Evolutionary conservation across 2,888 invertebrate species (phyloP).

Genomic region (Cotesia congregata): DNA sequence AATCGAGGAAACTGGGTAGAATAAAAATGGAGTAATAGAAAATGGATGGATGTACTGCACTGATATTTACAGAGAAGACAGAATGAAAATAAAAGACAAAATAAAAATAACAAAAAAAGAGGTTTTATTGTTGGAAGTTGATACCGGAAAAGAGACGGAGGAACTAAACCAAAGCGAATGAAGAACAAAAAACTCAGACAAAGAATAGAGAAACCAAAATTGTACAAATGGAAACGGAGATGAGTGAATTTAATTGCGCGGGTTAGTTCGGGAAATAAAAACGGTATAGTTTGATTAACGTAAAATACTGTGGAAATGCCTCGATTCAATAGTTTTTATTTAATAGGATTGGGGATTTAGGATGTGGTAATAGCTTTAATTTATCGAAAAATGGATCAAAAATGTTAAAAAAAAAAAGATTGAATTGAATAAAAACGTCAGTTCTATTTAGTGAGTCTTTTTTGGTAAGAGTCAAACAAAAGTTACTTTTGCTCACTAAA

Average conservation of each 20-base stretch:
- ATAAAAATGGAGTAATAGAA: background rate
- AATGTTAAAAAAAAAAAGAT: too few relatives aligned
- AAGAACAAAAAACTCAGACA: background rate
- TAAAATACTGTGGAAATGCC: background rate
- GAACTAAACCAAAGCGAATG: background rate
- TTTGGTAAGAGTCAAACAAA: too few relatives aligned
- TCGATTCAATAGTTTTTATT: background rate
- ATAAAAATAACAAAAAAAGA: background rate
- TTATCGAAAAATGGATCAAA: too few relatives aligned
- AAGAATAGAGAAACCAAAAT: conserved; percentile 21
- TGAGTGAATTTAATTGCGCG: background rate
- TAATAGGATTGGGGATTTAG: background rate
- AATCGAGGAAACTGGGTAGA: background rate
- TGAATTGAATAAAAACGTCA: too few relatives aligned
- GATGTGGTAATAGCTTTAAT: too few relatives aligned
- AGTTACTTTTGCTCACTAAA: too few relatives aligned
- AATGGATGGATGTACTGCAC: conserved; percentile 3
- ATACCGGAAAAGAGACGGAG: conserved; percentile 19
- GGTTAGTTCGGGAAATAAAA: background rate
- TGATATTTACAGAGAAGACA: background rate
- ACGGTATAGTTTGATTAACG: background rate
- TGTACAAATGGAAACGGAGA: conserved; percentile 9
- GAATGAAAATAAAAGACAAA: conserved; percentile 5
- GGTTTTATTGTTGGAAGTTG: conserved; percentile 26
- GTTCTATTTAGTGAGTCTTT: too few relatives aligned